Percentiles rank a stretch among this genome's conserved stretches.
These are phyloP conservation scores for Oreochromis grahami DNA, from an alignment of 2,797 vertebrate genomes.

Conservation along the genomic window DNA sequence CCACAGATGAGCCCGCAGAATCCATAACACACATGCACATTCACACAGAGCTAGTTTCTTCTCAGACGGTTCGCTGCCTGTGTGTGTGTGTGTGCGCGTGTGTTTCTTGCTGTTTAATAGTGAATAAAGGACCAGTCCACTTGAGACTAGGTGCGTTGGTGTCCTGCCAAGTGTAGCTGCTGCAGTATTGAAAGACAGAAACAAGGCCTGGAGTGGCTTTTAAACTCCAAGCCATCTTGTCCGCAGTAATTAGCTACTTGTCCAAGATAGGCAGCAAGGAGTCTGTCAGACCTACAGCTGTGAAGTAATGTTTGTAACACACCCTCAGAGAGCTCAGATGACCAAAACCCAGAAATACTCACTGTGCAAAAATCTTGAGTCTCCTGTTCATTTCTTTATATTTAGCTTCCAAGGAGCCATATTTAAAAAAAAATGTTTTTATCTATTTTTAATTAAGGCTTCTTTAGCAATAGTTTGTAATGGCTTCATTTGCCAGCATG, in stretches of 20 bases:
- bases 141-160: slow-evolving; percentile 45
- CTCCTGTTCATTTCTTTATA: background rate
- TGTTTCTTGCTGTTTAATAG: slow-evolving; percentile 32
- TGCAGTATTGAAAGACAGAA: slow-evolving; percentile 32
- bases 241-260: slow-evolving; percentile 67
- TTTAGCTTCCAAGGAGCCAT: background rate
- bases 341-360: background rate
- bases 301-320: slow-evolving; percentile 31
- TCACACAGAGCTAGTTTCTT: background rate
- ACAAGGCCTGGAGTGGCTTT: slow-evolving; percentile 54
- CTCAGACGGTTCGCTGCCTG: background rate
- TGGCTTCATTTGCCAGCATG: background rate
- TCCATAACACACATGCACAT: background rate
- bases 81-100: background rate
- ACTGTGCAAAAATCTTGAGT: background rate
- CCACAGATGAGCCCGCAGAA: slow-evolving; percentile 45
- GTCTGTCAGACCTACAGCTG: slow-evolving; percentile 33
- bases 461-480: background rate
- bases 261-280: slow-evolving; percentile 49
- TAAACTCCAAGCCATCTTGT: slow-evolving; percentile 54
- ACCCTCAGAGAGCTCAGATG: slow-evolving; percentile 2
- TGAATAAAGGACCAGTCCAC: slow-evolving; percentile 34
- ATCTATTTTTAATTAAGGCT: accelerated
- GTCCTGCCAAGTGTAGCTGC: slow-evolving; percentile 48
- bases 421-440: background rate